Evolutionary conservation across 2,113 vertebrate species (phyloP).

Genomic region (Solea solea): DNA sequence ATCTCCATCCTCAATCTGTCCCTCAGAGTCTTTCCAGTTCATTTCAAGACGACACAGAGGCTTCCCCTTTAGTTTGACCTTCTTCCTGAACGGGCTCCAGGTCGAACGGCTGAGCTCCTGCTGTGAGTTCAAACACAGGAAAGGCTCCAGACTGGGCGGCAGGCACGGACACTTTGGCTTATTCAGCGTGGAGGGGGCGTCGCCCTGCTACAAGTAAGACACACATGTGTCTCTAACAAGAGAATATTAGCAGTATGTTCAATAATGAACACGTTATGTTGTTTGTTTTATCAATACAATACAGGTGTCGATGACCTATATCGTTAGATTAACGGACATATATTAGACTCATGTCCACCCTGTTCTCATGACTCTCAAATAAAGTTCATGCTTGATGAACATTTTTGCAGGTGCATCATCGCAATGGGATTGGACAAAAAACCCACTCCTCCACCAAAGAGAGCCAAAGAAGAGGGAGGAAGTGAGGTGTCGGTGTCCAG

Average conservation of each 20-base stretch:
- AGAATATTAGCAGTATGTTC: too few species aligned
- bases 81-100: constrained; percentile 91
- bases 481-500: constrained; percentile 35
- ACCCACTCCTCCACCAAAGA: constrained; percentile 80
- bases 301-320: too few species aligned
- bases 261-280: too few species aligned
- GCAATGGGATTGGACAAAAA: constrained; percentile 90
- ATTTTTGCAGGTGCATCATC: constrained; percentile 87
- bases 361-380: too few species aligned
- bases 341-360: too few species aligned
- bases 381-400: too few species aligned
- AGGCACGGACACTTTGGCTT: constrained; percentile 88
- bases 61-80: constrained; percentile 96
- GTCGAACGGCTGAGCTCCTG: constrained; percentile 95
- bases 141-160: constrained; percentile 83
- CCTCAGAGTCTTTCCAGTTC: constrained; percentile 90
- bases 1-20: constrained; percentile 10
- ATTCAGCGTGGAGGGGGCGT: constrained; percentile 83
- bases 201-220: constrained; percentile 93
- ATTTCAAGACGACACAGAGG: constrained; percentile 89
- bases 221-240: too few species aligned
- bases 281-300: too few species aligned
- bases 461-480: constrained; percentile 60
- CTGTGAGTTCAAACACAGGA: constrained; percentile 92
- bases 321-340: too few species aligned